Evolutionary conservation across 2,888 invertebrate genomes (phyloP).

Genomic region (Galerucella nymphaeae): DNA sequence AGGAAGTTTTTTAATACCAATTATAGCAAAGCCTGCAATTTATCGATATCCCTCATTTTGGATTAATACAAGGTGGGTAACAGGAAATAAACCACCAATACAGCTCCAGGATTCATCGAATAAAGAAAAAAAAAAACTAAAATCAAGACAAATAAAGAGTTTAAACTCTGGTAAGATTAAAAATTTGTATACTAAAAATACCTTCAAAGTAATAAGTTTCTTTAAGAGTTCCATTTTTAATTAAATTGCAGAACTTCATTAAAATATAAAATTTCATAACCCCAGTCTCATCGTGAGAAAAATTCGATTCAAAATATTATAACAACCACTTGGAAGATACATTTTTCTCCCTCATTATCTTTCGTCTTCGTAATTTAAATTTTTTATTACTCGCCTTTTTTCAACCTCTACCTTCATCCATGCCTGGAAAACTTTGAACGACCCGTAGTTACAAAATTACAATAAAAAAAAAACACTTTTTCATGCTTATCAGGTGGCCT

Average conservation of each 20-base stretch:
- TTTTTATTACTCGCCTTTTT: neutral
- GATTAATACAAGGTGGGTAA: neutral
- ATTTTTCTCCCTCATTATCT: too few relatives aligned
- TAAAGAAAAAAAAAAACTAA: too few relatives aligned
- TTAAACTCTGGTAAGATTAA: too few relatives aligned
- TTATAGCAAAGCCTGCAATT: neutral
- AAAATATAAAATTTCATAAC: too few relatives aligned
- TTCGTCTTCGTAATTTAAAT: neutral
- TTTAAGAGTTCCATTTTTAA: neutral
- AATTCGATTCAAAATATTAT: too few relatives aligned
- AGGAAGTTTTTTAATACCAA: neutral
- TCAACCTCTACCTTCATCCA: neutral
- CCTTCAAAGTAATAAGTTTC: neutral
- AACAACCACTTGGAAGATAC: too few relatives aligned
- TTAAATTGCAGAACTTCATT: neutral
- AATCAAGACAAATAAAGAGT: too few relatives aligned
- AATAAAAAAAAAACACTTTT: conserved; percentile 4
- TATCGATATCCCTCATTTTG: neutral
- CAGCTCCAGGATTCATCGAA: too few relatives aligned
- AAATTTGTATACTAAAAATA: too few relatives aligned
- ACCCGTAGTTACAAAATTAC: too few relatives aligned
- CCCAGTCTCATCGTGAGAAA: too few relatives aligned
- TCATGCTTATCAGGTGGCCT: neutral
- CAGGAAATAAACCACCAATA: too few relatives aligned
- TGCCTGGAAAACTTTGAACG: neutral